These are phyloP conservation scores for Patella ulyssiponensis DNA, from an alignment of 2,888 invertebrate species.

Conservation along the genomic window DNA sequence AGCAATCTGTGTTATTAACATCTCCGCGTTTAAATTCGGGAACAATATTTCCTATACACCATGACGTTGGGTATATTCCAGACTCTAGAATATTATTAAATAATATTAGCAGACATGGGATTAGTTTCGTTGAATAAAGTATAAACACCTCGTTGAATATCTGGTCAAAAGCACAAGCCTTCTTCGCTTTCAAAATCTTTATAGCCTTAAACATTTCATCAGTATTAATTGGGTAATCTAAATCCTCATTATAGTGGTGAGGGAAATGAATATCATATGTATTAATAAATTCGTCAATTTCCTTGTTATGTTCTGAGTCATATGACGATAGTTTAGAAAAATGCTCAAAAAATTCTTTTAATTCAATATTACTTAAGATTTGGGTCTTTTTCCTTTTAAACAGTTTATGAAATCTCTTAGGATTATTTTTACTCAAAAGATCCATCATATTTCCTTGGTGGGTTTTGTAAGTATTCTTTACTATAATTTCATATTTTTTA, in stretches of 20 bases:
- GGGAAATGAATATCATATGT: background rate
- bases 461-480: background rate
- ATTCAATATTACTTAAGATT: background rate
- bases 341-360: background rate
- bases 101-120: background rate
- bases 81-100: background rate
- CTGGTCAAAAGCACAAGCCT: background rate
- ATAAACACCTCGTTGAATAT: background rate
- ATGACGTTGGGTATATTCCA: background rate
- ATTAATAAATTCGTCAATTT: background rate
- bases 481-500: slow-evolving; percentile 8
- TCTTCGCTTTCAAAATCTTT: background rate
- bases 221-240: background rate
- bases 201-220: background rate
- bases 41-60: background rate
- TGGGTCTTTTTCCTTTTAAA: background rate
- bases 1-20: background rate
- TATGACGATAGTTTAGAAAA: background rate
- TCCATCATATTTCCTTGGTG: slow-evolving; percentile 9
- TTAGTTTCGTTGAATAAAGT: background rate
- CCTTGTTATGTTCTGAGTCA: background rate
- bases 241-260: background rate
- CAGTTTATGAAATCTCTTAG: slow-evolving; percentile 9
- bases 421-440: slow-evolving; percentile 2
- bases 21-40: background rate